Evolutionary conservation across 2,888 invertebrate genomes (phyloP).

Genomic region (Schrankia costaestrigalis): DNA sequence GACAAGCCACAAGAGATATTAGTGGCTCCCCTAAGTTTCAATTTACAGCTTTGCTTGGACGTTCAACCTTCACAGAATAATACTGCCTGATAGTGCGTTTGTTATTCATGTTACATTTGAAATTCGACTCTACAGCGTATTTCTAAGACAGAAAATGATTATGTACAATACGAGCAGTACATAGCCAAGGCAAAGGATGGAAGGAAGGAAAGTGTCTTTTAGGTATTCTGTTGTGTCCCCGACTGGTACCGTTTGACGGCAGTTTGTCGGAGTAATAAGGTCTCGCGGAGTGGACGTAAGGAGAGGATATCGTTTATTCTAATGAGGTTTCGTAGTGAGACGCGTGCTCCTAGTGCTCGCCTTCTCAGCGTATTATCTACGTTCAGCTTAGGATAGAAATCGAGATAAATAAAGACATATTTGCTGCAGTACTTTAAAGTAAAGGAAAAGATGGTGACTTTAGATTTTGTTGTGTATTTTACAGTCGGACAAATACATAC

Average conservation of each 20-base stretch:
- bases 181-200: slow-evolving; percentile 33
- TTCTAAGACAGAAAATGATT: slow-evolving; percentile 46
- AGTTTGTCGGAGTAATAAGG: slow-evolving; percentile 79
- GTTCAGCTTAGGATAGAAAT: slow-evolving; percentile 34
- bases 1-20: slow-evolving; percentile 47
- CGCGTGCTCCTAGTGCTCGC: slow-evolving; percentile 50
- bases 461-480: background rate
- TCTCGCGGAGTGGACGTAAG: slow-evolving; percentile 77
- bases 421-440: background rate
- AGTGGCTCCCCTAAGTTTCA: slow-evolving; percentile 63
- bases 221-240: slow-evolving; percentile 22
- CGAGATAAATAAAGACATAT: slow-evolving; percentile 31
- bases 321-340: slow-evolving; percentile 69
- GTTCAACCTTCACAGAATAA: slow-evolving; percentile 64
- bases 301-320: slow-evolving; percentile 81
- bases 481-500: too few species aligned
- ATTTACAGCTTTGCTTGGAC: slow-evolving; percentile 71
- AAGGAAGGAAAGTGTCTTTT: slow-evolving; percentile 40
- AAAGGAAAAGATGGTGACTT: background rate
- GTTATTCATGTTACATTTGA: slow-evolving; percentile 47
- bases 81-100: slow-evolving; percentile 58
- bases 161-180: slow-evolving; percentile 14
- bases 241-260: slow-evolving; percentile 71
- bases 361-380: slow-evolving; percentile 38
- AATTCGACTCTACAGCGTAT: slow-evolving; percentile 46